Percentiles rank a stretch among this genome's conserved stretches.
phyloP scores from a whole-genome alignment of 1,140 invertebrate genomes.

The Monomorium pharaonis region DNA sequence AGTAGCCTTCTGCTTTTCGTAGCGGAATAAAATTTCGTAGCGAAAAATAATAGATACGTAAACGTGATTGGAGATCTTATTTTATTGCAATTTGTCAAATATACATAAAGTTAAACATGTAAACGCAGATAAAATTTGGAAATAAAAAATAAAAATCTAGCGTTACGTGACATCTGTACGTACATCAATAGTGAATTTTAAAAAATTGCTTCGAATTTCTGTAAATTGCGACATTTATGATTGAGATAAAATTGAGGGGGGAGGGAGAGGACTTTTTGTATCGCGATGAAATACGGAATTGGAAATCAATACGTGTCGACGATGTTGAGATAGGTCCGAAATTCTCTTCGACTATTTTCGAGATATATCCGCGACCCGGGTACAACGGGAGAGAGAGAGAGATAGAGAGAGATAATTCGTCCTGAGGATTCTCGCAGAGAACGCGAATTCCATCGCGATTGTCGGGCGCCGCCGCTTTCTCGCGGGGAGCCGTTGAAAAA shows the following conservation, averaged over 20 bases:
- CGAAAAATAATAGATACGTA: too few species aligned
- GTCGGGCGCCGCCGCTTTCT: neutral
- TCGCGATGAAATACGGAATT: neutral
- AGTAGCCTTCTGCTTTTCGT: too few species aligned
- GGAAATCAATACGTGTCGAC: neutral
- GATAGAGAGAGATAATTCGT: too few species aligned
- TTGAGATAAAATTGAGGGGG: neutral
- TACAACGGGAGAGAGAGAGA: neutral
- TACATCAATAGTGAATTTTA: neutral
- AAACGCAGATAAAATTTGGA: neutral
- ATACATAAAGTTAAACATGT: too few species aligned
- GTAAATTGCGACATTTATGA: neutral
- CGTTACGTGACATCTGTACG: neutral
- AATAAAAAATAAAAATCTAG: neutral
- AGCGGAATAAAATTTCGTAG: too few species aligned
- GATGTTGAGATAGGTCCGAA: neutral
- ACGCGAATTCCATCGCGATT: neutral
- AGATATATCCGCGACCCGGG: neutral
- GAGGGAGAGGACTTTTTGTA: neutral
- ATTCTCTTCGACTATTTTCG: neutral
- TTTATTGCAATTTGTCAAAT: too few species aligned
- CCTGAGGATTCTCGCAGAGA: neutral
- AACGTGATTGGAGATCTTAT: too few species aligned
- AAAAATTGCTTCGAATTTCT: neutral
- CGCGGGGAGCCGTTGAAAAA: neutral